phyloP scores from a whole-genome alignment of 2,113 vertebrate genomes.

The Enhydra lutris region DNA sequence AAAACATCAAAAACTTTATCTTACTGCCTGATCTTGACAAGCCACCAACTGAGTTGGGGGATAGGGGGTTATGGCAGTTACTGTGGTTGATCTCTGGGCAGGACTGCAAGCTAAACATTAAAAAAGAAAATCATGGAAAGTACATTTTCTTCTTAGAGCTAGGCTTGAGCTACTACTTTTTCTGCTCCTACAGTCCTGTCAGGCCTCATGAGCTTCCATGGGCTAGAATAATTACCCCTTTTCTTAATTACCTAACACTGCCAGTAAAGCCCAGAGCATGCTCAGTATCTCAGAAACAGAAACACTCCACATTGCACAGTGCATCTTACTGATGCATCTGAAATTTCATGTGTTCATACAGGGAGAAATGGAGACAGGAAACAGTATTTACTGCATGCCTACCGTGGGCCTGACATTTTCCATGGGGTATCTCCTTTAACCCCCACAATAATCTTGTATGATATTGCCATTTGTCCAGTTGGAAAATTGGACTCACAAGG shows the following conservation, averaged over 20 bases:
- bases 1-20: background rate
- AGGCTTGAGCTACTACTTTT: background rate
- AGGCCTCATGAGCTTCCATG: background rate
- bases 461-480: background rate
- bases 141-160: background rate
- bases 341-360: background rate
- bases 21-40: background rate
- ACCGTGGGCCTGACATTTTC: background rate
- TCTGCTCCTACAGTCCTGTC: background rate
- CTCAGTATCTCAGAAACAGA: background rate
- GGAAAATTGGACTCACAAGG: background rate
- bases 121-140: background rate
- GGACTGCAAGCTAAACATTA: background rate
- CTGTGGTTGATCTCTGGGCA: background rate
- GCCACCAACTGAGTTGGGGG: background rate
- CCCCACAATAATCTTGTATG: background rate
- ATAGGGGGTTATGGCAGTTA: fast-evolving
- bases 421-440: background rate
- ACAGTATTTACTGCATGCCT: background rate
- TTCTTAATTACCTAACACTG: background rate
- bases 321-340: background rate
- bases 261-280: background rate
- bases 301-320: background rate
- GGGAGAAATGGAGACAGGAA: background rate
- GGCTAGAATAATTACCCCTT: background rate